Conservation (phyloP, 2,797 vertebrate genomes). For the Mareca penelope region DNA sequence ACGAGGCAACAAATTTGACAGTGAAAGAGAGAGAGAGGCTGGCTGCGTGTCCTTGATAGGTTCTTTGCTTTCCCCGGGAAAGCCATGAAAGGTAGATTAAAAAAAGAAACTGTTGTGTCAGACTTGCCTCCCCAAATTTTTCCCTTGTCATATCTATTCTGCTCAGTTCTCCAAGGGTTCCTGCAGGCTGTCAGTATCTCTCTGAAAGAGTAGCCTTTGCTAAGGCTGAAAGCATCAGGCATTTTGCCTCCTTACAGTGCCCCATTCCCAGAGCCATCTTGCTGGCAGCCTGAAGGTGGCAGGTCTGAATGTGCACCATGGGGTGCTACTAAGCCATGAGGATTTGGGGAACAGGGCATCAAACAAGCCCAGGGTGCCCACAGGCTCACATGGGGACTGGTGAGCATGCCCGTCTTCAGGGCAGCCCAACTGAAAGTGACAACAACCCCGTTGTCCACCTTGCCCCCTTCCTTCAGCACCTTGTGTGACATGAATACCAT, state of each 20-base stretch:
- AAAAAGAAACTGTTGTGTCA: conserved; percentile 34
- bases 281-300: not conserved
- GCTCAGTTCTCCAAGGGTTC: conserved; percentile 13
- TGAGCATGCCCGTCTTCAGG: not conserved
- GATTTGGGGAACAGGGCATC: not conserved
- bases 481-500: not conserved
- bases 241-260: not conserved
- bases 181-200: not conserved
- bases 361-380: not conserved
- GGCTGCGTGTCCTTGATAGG: conserved; percentile 49
- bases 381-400: not conserved
- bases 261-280: not conserved
- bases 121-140: conserved; percentile 27
- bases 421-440: rapidly evolving
- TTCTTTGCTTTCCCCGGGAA: conserved; percentile 23
- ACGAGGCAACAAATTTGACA: conserved; percentile 59
- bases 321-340: not conserved
- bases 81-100: conserved; percentile 7
- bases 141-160: not conserved
- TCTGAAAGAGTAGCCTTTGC: conserved; percentile 8
- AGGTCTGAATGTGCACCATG: rapidly evolving
- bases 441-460: not conserved
- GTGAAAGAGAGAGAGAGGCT: conserved; percentile 43
- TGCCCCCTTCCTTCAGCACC: not conserved
- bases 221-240: not conserved